Percentiles rank a stretch among this genome's conserved stretches.
Conservation (phyloP, 2,113 vertebrate species). For the Phainopepla nitens region DNA sequence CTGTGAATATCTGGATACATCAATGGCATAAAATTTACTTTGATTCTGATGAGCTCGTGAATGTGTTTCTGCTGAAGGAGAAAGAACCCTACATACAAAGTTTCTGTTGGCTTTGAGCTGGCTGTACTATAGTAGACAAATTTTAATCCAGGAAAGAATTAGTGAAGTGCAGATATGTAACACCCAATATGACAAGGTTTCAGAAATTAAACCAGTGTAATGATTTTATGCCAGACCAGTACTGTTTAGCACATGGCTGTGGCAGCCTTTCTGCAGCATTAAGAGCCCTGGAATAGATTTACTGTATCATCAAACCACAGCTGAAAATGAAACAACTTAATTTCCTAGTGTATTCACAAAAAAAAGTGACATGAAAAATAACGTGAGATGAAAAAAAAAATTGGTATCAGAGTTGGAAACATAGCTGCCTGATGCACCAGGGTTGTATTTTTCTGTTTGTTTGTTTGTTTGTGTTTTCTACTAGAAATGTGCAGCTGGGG, state of each 20-base stretch:
- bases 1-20: neutral
- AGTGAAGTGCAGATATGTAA: neutral
- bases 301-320: neutral
- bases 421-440: accelerated
- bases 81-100: neutral
- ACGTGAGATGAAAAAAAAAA: neutral
- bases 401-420: neutral
- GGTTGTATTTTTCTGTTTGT: no score
- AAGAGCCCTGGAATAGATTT: neutral
- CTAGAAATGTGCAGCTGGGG: neutral
- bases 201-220: neutral
- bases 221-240: neutral
- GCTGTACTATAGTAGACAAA: neutral
- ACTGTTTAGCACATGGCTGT: neutral
- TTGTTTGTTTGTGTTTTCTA: neutral
- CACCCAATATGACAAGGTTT: neutral
- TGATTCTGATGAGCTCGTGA: neutral
- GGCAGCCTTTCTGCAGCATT: neutral
- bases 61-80: neutral
- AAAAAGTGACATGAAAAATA: neutral
- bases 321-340: neutral
- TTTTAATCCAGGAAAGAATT: neutral
- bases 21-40: accelerated
- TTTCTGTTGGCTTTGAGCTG: neutral
- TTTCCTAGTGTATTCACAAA: neutral